These are phyloP conservation scores for Cephus pulcher DNA, from an alignment of 2,888 invertebrate species.

Conservation along the genomic window DNA sequence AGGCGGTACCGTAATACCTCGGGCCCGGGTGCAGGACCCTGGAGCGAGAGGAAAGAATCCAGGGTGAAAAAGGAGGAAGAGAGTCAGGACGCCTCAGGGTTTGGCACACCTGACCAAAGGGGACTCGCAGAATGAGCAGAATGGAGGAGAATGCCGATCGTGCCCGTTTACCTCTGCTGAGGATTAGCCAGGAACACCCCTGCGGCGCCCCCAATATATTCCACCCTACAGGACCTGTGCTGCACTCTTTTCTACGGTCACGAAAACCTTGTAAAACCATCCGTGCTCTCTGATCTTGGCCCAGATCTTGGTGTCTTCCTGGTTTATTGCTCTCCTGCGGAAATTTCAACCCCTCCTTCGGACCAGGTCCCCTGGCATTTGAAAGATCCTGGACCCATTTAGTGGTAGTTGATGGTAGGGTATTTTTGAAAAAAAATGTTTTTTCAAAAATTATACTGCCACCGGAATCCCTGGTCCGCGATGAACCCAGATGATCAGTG, in stretches of 20 bases:
- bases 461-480: neutral
- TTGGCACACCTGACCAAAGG: neutral
- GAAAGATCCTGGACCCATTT: neutral
- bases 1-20: constrained; percentile 24
- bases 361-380: neutral
- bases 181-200: constrained; percentile 41
- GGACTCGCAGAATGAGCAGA: neutral
- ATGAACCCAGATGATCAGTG: neutral
- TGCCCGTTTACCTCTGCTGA: constrained; percentile 41
- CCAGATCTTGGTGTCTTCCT: neutral
- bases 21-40: neutral
- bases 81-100: neutral
- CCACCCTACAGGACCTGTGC: neutral
- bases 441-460: neutral
- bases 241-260: neutral
- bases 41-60: neutral
- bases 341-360: neutral
- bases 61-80: neutral
- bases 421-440: neutral
- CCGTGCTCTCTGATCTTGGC: neutral
- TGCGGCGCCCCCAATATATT: neutral
- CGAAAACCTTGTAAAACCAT: neutral
- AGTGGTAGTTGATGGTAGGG: neutral
- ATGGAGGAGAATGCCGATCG: constrained; percentile 45
- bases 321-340: neutral